Base-by-base conservation (phyloP, 2,113 vertebrate genomes). In the Donacobius atricapilla region DNA sequence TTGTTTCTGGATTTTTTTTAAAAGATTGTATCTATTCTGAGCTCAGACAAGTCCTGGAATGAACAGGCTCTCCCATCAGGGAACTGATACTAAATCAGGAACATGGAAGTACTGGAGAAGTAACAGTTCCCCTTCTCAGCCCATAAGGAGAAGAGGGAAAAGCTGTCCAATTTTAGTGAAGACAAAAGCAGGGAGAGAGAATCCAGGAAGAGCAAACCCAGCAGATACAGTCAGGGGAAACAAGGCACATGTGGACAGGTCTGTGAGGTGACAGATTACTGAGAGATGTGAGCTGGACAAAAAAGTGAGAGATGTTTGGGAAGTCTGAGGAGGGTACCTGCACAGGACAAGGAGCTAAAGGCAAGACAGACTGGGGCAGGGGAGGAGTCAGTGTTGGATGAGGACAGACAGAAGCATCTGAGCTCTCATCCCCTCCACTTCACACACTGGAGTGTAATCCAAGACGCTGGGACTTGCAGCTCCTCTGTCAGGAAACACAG, bases 211-310 rank as follows among this genome's bases (percentile, higher is more conserved):
- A 88, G 54, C 71, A 90, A 93, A 82, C 13, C 63, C 71, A 86
- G 75, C 48, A 91, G 78, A n/a, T 21, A 40, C 0, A 82, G 44
- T 33, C 63, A 44, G 17, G 21, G 17, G 53, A 40, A 90, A 72
- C 28, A 51, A 0, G 10, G 80, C 51, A 92, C 10, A 10, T 0
- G 12, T 27, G 44, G 60, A 33, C 0, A 0, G 21, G 30, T 64
- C 73, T 76, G 17, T 5, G 22, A 57, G 25, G 60, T 25, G 39
- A 87, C 22, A 80, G 40, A 50, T 7, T 68, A 42, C 39, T 63
- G 6, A 50, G 53, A 80, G 71, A 69, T 0, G 1, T 12, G 33
- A 89, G n/a, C 44, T 33, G 51, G 56, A 54, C 13, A 5, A 24
- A 82, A 82, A 30, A 48, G 37, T 9, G 50, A 57, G 44, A 64